phyloP scores from a whole-genome alignment of 30 jellyfish, hydroid and myxozoan species.

The Aurelia coerulea region DNA sequence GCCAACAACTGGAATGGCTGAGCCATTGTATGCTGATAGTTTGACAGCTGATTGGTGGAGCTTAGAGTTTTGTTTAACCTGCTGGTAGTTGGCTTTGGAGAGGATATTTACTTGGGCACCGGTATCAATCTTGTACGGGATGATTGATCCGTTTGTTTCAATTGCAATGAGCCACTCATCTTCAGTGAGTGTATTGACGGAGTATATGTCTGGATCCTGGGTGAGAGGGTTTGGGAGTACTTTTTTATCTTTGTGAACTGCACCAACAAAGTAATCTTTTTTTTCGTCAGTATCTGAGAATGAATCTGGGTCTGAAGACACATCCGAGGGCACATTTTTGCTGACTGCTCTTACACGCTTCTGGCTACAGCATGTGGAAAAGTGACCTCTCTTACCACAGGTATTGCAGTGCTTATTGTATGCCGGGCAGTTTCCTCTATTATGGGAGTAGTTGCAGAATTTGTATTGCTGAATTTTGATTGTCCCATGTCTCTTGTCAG shows the following conservation, averaged over 20 bases:
- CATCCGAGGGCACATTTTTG: too few species aligned
- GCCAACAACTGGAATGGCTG: constrained; percentile 13
- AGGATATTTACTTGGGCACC: not conserved
- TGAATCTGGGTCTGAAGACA: too few species aligned
- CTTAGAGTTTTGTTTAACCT: constrained; percentile 32
- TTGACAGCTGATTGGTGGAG: constrained; percentile 48
- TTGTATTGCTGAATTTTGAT: constrained; percentile 25
- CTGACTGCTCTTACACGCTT: too few species aligned
- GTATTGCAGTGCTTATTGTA: too few species aligned
- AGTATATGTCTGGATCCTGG: constrained; percentile 17
- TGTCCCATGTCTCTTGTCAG: constrained; percentile 26
- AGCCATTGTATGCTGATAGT: constrained; percentile 44
- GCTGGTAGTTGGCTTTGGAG: constrained; percentile 27
- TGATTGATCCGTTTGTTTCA: not conserved
- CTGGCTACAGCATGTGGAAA: too few species aligned
- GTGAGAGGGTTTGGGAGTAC: constrained; percentile 4
- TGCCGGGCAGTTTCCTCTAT: too few species aligned
- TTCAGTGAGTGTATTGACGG: constrained; percentile 33
- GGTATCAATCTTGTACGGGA: too few species aligned
- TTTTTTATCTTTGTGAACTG: too few species aligned
- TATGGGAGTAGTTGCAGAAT: constrained; percentile 26
- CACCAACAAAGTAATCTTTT: too few species aligned
- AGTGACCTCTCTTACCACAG: too few species aligned
- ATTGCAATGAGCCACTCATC: constrained; percentile 41
- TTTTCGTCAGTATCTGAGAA: too few species aligned